phyloP scores from a whole-genome alignment of 1,140 invertebrate species.

The Drosophila melanica region DNA sequence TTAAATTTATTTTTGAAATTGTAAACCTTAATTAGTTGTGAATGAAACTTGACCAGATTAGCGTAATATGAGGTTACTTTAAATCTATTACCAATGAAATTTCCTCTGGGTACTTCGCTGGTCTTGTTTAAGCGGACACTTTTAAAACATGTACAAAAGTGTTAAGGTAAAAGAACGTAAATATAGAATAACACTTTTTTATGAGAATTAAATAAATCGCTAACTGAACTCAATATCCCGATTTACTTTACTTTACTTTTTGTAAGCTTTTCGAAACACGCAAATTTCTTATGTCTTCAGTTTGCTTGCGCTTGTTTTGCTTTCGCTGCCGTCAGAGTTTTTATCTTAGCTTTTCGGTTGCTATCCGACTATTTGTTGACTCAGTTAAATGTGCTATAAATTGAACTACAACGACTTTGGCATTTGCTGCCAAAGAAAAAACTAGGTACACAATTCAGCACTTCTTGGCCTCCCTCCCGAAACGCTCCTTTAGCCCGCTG shows the following conservation, averaged over 20 bases:
- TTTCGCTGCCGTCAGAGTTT: conserved; percentile 53
- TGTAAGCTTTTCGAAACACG: conserved; percentile 45
- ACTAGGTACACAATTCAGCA: conserved; percentile 6
- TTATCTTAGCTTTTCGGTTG: conserved; percentile 57
- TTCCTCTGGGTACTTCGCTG: too few species aligned
- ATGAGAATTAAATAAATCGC: not conserved
- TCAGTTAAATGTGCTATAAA: conserved; percentile 74
- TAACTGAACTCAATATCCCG: not conserved
- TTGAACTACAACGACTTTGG: conserved; percentile 57
- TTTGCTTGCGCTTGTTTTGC: conserved; percentile 37
- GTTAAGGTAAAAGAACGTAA: too few species aligned
- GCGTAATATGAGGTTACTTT: too few species aligned
- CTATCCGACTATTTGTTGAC: conserved; percentile 70
- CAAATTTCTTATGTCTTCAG: conserved; percentile 52
- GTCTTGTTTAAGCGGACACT: too few species aligned
- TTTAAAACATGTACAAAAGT: not conserved
- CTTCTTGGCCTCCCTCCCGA: too few species aligned
- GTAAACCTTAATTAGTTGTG: too few species aligned
- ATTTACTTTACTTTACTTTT: not conserved
- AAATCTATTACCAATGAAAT: too few species aligned
- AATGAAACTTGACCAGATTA: too few species aligned
- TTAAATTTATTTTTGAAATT: too few species aligned
- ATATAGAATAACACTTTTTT: not conserved
- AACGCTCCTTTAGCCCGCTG: not conserved
- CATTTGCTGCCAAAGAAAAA: conserved; percentile 31